Evolutionary conservation across 2,797 vertebrate species (phyloP), one percentile per base, ranked within the genome.

Genomic region (Acipenser ruthenus): DNA sequence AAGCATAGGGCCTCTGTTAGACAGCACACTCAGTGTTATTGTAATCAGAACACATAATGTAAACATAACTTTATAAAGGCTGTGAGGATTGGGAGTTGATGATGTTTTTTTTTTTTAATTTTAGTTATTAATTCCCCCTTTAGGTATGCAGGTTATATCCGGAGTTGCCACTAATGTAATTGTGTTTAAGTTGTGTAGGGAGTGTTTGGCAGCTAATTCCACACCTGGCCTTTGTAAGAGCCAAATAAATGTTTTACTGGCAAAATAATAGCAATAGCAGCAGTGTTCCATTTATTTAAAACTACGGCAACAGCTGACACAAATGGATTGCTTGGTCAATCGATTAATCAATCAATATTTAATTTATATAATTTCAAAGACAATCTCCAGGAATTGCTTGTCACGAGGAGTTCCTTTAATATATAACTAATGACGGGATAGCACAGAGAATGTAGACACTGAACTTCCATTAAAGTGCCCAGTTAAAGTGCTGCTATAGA

Each of bases 381-480:
- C 58, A 9, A 49, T 69, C 64, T 67, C 69, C 18, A 78, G 73
- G 75, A 63, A 61, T 64, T 49, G 60, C 11, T 50, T 9, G 50
- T 50, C n/a, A 66, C 10, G 18, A n/a, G 47, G 58, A 60, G 23
- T 56, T 70, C 67, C 68, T 56, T 50, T 7, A 49, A 55, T 58
- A 50, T 60, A 9, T 48, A 12, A 47, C 23, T 10, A 63, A 67
- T 0, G 61, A 66, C 67, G 23, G 23, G 23, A 37, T 37, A 37
- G 4, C 23, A 37, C 23, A 37, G 23, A 37, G 23, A 37, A 2
- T 37, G 23, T 37, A 37, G 4, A 37, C 23, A 37, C 2, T 37
- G 23, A 37, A 37, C 23, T 37, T 37, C 4, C 23, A 37, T 37
- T 37, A 37, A 4, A 37, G 23, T 37, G 23, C 23, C 23, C 23